Conservation (phyloP, 1,140 invertebrate species). For the Pseudomyrmex concolor region DNA sequence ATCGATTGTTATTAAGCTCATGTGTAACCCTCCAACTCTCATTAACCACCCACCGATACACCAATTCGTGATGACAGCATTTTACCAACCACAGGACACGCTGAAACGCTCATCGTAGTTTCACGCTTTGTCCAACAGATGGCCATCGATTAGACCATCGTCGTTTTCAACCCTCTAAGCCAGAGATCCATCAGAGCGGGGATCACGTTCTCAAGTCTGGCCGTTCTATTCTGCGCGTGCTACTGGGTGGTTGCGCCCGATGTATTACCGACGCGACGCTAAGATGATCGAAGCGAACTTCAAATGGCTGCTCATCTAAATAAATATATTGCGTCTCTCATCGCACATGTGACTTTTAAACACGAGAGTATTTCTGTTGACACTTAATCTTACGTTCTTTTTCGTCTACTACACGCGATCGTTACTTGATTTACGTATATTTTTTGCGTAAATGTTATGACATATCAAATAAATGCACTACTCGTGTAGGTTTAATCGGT, state of each 20-base stretch:
- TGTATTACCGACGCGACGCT: constrained; percentile 83
- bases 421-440: no score
- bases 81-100: constrained; percentile 80
- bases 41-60: constrained; percentile 84
- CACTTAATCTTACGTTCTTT: no score
- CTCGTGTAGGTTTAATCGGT: no score
- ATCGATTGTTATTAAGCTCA: constrained; percentile 66
- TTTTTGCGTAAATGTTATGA: no score
- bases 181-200: constrained; percentile 18
- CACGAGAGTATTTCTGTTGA: no score
- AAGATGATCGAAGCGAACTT: constrained; percentile 63
- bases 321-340: constrained; percentile 56
- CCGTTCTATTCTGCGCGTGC: constrained; percentile 70
- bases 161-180: constrained; percentile 83
- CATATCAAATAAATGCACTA: no score
- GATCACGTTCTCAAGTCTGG: constrained; percentile 57
- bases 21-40: constrained; percentile 60
- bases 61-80: constrained; percentile 45
- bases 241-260: constrained; percentile 69
- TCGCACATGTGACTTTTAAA: no score
- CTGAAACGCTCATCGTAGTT: constrained; percentile 76
- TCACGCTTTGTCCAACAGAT: constrained; percentile 81
- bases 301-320: constrained; percentile 67
- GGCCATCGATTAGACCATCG: constrained; percentile 78
- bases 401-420: no score